These are phyloP conservation scores for Glomeris marginata DNA, from an alignment of 2,888 invertebrate genomes.

Conservation along the genomic window DNA sequence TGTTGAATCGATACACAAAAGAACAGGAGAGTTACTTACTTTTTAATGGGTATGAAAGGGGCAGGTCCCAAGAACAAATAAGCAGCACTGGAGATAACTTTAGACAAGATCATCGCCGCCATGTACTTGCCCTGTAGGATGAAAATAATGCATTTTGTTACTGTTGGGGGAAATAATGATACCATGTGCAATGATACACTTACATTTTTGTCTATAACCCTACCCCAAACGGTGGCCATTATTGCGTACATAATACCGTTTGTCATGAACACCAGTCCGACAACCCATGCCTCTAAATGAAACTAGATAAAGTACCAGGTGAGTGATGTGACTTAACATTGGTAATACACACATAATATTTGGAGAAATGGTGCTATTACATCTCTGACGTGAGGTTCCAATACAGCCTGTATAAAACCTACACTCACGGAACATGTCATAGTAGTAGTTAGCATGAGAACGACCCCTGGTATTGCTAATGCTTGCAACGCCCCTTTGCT, in stretches of 20 bases:
- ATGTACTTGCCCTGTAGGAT: not conserved
- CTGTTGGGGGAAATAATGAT: too few relatives aligned
- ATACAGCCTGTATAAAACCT: not conserved
- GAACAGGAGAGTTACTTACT: too few relatives aligned
- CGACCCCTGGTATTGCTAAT: not conserved
- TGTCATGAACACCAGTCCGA: not conserved
- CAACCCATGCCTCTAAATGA: not conserved
- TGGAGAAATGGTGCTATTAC: too few relatives aligned
- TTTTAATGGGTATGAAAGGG: not conserved
- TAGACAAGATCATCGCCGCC: not conserved
- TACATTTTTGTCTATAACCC: conserved; percentile 1
- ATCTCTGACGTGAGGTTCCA: not conserved
- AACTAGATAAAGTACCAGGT: not conserved
- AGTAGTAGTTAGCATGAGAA: not conserved
- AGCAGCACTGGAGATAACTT: not conserved
- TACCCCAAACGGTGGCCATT: not conserved
- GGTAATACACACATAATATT: not conserved
- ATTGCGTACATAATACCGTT: not conserved
- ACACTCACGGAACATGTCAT: not conserved
- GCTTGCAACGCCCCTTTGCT: too few relatives aligned
- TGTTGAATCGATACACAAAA: too few relatives aligned
- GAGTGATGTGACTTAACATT: not conserved
- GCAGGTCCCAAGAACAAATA: not conserved
- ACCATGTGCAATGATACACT: not conserved
- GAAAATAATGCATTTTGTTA: too few relatives aligned